Percentiles rank a stretch among this genome's conserved stretches.
Evolutionary conservation across 2,888 invertebrate species (phyloP).

Genomic region (Acanthoscelides obtectus): DNA sequence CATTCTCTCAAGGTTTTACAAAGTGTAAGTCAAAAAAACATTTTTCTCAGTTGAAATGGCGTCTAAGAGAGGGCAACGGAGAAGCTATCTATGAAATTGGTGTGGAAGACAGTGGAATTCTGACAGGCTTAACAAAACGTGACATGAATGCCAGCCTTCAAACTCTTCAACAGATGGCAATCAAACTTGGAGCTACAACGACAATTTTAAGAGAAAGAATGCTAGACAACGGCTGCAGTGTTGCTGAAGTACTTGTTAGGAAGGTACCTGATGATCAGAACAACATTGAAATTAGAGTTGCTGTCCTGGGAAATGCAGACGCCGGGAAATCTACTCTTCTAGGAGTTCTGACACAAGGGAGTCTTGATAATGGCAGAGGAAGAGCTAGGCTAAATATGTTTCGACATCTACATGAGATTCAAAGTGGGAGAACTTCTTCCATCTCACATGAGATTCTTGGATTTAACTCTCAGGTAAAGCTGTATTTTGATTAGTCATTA

Average conservation of each 20-base stretch:
- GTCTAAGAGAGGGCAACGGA: constrained; percentile 91
- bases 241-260: constrained; percentile 84
- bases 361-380: constrained; percentile 92
- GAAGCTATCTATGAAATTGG: constrained; percentile 98
- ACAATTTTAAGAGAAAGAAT: constrained; percentile 66
- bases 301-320: constrained; percentile 92
- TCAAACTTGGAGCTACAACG: constrained; percentile 77
- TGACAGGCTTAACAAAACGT: constrained; percentile 76
- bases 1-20: no score
- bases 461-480: constrained; percentile 70
- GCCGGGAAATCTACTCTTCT: constrained; percentile 96
- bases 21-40: no score
- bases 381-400: constrained; percentile 94
- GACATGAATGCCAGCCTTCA: constrained; percentile 85
- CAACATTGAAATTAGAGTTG: constrained; percentile 79
- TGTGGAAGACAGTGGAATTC: constrained; percentile 82
- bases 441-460: constrained; percentile 96
- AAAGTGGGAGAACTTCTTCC: constrained; percentile 89
- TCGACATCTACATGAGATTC: constrained; percentile 90
- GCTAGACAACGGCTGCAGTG: constrained; percentile 56
- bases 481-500: no score
- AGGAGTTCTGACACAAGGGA: constrained; percentile 94
- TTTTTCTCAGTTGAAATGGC: constrained; percentile 78
- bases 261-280: constrained; percentile 86
- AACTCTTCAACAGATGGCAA: constrained; percentile 86